These are phyloP conservation scores for Epinotia ramella DNA, from an alignment of 2,888 invertebrate species.

Conservation along the genomic window DNA sequence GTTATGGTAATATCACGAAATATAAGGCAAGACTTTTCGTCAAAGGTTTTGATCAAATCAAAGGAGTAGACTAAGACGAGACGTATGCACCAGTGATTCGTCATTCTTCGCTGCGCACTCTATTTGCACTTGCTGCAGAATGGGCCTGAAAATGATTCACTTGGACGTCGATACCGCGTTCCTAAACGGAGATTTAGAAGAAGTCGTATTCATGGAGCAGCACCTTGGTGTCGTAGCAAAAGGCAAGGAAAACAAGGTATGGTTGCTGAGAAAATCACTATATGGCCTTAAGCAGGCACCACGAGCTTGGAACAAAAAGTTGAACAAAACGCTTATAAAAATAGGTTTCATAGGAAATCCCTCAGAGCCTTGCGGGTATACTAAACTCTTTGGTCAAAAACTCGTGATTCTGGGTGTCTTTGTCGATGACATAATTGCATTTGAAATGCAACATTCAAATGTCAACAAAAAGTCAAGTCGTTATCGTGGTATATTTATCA, in stretches of 20 bases:
- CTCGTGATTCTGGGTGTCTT: neutral
- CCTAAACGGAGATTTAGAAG: constrained; percentile 1
- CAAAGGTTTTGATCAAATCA: constrained; percentile 26
- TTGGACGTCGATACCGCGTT: constrained; percentile 18
- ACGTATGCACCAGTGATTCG: constrained; percentile 14
- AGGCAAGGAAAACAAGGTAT: constrained; percentile 3
- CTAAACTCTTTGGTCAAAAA: neutral
- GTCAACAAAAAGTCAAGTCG: too few species aligned
- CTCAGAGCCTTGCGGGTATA: neutral
- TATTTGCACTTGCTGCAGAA: constrained; percentile 27
- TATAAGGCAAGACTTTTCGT: constrained; percentile 17
- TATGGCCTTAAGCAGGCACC: constrained; percentile 13
- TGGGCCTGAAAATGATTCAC: constrained; percentile 5
- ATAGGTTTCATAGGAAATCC: too few species aligned
- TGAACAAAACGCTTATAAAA: too few species aligned
- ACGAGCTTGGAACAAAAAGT: neutral
- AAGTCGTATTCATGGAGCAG: neutral
- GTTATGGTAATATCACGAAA: neutral
- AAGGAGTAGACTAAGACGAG: constrained; percentile 20
- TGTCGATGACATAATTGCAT: neutral
- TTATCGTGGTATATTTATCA: too few species aligned
- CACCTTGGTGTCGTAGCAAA: neutral
- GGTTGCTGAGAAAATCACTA: neutral
- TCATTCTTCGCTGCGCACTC: constrained; percentile 16
- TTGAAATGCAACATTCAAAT: too few species aligned